phyloP scores from a whole-genome alignment of 2,888 invertebrate species.

The Diplolepis rosae region DNA sequence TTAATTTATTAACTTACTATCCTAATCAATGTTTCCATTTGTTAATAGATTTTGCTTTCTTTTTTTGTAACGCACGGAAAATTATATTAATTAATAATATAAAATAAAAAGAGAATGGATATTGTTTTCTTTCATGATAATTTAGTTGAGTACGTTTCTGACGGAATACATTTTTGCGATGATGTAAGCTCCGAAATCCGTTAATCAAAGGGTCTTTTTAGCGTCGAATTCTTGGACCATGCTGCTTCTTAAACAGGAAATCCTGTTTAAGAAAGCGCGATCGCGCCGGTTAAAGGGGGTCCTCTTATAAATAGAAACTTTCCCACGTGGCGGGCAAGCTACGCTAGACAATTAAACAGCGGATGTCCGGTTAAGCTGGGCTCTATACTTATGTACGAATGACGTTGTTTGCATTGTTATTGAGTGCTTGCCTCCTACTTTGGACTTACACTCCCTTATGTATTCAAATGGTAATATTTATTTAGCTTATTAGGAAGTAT shows the following conservation, averaged over 20 bases:
- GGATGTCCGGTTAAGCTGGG: constrained; percentile 59
- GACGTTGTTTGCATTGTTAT: constrained; percentile 45
- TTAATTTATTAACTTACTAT: too few species aligned
- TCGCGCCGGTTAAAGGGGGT: background rate
- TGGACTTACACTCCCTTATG: too few species aligned
- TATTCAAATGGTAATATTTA: too few species aligned
- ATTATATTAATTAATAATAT: too few species aligned
- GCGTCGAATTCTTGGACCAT: background rate
- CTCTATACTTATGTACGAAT: constrained; percentile 41
- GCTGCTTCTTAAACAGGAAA: constrained; percentile 1
- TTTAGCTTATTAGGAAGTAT: too few species aligned
- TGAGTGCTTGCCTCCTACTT: constrained; percentile 33
- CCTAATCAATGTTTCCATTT: too few species aligned
- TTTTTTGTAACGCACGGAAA: too few species aligned
- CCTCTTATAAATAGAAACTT: constrained; percentile 64
- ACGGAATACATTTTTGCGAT: background rate
- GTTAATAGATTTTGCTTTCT: too few species aligned
- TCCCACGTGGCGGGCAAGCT: constrained; percentile 60
- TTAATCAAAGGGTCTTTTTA: background rate
- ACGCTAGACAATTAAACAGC: constrained; percentile 65
- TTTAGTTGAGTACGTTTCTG: background rate
- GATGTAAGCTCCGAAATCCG: background rate
- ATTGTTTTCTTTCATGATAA: background rate
- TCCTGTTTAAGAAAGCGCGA: constrained; percentile 7
- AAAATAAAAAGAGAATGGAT: too few species aligned